Evolutionary conservation across 2,797 vertebrate genomes (phyloP), one percentile per base, ranked within the genome.

Genomic region (Hylomyscus alleni): DNA sequence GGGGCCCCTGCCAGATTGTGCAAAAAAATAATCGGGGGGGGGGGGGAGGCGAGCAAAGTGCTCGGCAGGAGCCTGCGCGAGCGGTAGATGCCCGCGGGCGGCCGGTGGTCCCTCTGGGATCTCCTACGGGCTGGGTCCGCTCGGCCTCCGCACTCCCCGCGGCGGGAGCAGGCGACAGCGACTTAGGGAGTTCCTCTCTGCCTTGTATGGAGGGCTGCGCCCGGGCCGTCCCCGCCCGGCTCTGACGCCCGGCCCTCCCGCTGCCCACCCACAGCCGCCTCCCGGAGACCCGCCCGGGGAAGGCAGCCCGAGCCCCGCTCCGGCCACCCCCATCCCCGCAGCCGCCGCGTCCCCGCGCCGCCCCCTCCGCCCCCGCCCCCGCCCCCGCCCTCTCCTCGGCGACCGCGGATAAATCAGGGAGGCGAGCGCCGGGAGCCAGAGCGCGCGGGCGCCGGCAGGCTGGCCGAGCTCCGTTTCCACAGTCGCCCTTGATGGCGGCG

Each of bases 401-500:
- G 67, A 97, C 95, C 98, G 3, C 97, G 98, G 83, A 98, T 98
- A 98, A 99, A 98, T 98, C 98, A 91, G 98, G 98, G 97, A 94
- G 97, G 98, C 96, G 87, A 73, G n/a, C 65, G 72, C 56, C 96
- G 88, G 97, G 97, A 93, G 94, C 20, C 89, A 47, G 95, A 84
- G 91, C 73, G 90, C 96, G 31, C 73, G 77, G 75, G 89, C 95
- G 73, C 97, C 83, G 2, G 97, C 95, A 15, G 97, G 98, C 96
- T 97, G 92, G 98, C 98, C 96, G 97, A 97, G 99, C 98, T 99
- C 99, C 98, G 98, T 98, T 98, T 95, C 96, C 97, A 98, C 98
- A 98, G 98, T 99, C 98, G 98, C 98, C 95, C 98, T 97, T 98
- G 99, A 99, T 99, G 99, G 99, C 98, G 99, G 98, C 97, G 98